These are phyloP conservation scores for Lanius collurio DNA, from an alignment of 2,113 vertebrate genomes.

Conservation along the genomic window DNA sequence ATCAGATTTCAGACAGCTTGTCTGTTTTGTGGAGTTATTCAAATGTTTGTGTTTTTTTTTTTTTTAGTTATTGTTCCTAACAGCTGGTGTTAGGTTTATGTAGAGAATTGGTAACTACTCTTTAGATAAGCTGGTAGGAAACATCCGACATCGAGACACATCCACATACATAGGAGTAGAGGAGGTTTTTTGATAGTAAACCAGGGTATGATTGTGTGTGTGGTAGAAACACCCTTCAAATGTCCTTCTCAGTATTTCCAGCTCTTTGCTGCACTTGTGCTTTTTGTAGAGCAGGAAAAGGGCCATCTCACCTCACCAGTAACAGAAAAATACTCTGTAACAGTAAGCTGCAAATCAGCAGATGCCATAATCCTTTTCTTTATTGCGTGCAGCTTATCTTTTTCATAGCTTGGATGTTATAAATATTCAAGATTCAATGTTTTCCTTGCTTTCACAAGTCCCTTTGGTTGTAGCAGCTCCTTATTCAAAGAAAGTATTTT, in stretches of 20 bases:
- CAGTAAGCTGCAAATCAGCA: background rate
- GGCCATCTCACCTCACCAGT: background rate
- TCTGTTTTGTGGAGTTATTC: background rate
- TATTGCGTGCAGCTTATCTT: background rate
- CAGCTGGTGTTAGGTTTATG: background rate
- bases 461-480: background rate
- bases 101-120: background rate
- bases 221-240: background rate
- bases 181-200: background rate
- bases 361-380: background rate
- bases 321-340: background rate
- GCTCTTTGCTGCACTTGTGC: background rate
- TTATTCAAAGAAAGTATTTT: background rate
- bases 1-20: background rate
- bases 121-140: background rate
- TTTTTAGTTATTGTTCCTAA: background rate
- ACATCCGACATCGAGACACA: background rate
- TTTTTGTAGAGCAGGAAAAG: background rate
- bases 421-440: background rate
- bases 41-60: background rate
- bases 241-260: background rate
- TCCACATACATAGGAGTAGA: background rate
- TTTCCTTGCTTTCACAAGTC: background rate
- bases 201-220: background rate
- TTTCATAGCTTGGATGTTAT: background rate